These are phyloP conservation scores for Lycaena phlaeas DNA, from an alignment of 2,888 invertebrate species.

Conservation along the genomic window DNA sequence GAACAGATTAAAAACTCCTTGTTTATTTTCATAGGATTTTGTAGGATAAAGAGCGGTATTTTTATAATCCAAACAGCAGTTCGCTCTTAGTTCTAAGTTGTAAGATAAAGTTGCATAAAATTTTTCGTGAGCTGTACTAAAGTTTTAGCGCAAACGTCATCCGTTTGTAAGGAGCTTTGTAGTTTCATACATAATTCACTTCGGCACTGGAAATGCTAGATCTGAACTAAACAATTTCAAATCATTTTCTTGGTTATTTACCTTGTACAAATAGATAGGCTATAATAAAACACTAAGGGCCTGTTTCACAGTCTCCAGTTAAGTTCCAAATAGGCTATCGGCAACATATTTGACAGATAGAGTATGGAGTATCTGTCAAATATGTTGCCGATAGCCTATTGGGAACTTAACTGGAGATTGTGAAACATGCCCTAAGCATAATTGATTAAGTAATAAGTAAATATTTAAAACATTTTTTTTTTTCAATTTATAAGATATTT, in stretches of 20 bases:
- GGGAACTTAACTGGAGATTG: too few species aligned
- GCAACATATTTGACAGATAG: too few species aligned
- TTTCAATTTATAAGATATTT: too few species aligned
- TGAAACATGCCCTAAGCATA: too few species aligned
- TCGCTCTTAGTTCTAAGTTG: conserved; percentile 7
- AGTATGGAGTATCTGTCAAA: too few species aligned
- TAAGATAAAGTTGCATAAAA: conserved; percentile 10
- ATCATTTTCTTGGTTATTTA: too few species aligned
- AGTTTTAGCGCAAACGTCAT: conserved; percentile 12
- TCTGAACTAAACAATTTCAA: conserved; percentile 4
- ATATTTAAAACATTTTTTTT: neutral
- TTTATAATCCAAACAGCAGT: conserved; percentile 9
- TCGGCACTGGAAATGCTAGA: conserved; percentile 9
- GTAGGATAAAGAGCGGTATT: conserved; percentile 7
- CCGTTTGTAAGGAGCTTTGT: conserved; percentile 12
- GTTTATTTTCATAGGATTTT: conserved; percentile 9
- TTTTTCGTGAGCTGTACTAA: conserved; percentile 11
- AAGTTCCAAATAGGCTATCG: too few species aligned
- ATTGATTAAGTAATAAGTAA: neutral
- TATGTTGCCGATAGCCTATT: too few species aligned
- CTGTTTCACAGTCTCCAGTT: too few species aligned
- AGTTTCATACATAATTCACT: conserved; percentile 12
- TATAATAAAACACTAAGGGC: too few species aligned
- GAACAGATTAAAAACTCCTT: conserved; percentile 3
- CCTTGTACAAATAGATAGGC: too few species aligned